Evolutionary conservation across 2,797 vertebrate species (phyloP).

Genomic region (Eurystomus glaucurus): DNA sequence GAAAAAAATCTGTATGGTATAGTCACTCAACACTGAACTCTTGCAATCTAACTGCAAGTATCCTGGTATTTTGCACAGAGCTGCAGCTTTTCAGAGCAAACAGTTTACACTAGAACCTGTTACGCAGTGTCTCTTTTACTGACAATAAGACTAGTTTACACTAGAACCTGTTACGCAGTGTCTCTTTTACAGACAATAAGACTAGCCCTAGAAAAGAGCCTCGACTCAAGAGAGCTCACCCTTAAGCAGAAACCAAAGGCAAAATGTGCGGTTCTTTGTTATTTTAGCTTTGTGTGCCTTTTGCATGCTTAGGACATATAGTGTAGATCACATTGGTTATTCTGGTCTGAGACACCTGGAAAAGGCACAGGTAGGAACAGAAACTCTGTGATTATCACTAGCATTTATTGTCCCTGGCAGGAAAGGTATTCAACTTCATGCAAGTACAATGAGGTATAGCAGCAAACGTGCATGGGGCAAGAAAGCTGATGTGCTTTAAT

Average conservation of each 20-base stretch:
- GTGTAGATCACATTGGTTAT: neutral
- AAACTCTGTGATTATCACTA: neutral
- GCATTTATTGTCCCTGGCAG: neutral
- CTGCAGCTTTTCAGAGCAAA: neutral
- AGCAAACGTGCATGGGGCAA: neutral
- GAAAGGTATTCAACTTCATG: neutral
- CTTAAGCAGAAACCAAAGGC: neutral
- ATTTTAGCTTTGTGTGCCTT: neutral
- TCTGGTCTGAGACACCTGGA: neutral
- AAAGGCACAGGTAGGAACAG: neutral
- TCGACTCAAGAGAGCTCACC: neutral
- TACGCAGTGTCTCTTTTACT: neutral
- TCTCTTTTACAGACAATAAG: neutral
- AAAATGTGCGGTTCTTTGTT: neutral
- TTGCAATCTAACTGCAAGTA: neutral
- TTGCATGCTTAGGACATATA: neutral
- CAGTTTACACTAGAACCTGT: neutral
- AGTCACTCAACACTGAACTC: neutral
- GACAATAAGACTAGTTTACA: neutral
- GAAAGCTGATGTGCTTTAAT: neutral
- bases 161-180: neutral
- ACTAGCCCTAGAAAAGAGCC: neutral
- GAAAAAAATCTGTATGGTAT: neutral
- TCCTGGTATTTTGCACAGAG: neutral
- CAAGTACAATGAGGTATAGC: neutral